Evolutionary conservation across 2,113 vertebrate species (phyloP).

Genomic region (Chionodraco myersi): DNA sequence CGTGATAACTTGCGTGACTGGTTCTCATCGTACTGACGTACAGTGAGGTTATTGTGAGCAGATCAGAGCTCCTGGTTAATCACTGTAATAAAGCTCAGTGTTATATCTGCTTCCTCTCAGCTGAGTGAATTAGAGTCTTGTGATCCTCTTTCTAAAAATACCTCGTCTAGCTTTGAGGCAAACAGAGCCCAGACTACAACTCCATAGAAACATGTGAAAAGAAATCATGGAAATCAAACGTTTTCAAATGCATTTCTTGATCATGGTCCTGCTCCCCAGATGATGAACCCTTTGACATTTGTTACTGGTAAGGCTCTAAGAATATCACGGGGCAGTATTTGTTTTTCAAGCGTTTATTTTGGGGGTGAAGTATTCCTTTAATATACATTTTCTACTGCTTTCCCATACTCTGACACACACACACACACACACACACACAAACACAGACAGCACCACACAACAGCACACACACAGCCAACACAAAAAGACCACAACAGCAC

Average conservation of each 20-base stretch:
- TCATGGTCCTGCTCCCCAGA: background rate
- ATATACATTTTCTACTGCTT: background rate
- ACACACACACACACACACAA: background rate
- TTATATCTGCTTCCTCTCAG: slow-evolving; percentile 43
- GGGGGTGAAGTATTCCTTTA: no score
- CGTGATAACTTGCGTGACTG: background rate
- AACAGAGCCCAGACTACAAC: slow-evolving; percentile 22
- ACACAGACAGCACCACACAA: background rate
- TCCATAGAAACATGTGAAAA: background rate
- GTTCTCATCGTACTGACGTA: background rate
- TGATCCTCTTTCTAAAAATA: slow-evolving; percentile 70
- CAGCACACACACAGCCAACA: background rate
- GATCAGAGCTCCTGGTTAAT: slow-evolving; percentile 27
- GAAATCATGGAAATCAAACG: background rate
- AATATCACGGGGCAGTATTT: no score
- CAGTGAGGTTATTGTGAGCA: slow-evolving; percentile 33
- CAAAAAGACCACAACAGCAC: no score
- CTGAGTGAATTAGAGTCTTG: slow-evolving; percentile 68
- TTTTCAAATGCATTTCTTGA: background rate
- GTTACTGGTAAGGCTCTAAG: background rate
- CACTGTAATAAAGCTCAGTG: slow-evolving; percentile 39
- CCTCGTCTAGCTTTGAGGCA: slow-evolving; percentile 34
- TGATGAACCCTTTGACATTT: background rate
- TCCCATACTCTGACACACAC: background rate
- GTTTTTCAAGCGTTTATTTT: no score